Evolutionary conservation across 2,113 vertebrate species (phyloP).

Genomic region (Callorhinus ursinus): DNA sequence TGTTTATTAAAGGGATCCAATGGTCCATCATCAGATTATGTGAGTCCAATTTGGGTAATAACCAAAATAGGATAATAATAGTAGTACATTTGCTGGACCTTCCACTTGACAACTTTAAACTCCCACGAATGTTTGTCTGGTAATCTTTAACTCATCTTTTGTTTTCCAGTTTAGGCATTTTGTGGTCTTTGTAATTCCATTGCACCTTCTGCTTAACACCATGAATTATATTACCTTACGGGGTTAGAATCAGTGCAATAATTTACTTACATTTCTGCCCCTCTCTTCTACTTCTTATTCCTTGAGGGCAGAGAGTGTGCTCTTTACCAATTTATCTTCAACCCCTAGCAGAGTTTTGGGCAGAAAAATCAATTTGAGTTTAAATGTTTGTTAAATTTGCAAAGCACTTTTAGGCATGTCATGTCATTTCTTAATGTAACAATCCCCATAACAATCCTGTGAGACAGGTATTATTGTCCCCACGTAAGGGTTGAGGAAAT

Average conservation of each 20-base stretch:
- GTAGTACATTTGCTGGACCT: not conserved
- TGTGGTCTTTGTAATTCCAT: not conserved
- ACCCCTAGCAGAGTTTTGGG: not conserved
- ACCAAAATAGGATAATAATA: not conserved
- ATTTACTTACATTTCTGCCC: not conserved
- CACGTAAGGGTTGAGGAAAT: slow-evolving; percentile 37
- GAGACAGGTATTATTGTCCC: not conserved
- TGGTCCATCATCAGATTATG: not conserved
- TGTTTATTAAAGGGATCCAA: not conserved
- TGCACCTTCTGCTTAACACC: not conserved
- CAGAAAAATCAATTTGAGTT: not conserved
- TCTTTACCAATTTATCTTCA: not conserved
- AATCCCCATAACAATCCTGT: not conserved
- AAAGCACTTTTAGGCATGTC: not conserved
- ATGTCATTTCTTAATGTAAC: not conserved
- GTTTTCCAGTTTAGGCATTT: not conserved
- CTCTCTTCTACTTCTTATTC: rapidly evolving
- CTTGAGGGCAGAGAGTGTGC: not conserved
- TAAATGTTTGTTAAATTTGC: not conserved
- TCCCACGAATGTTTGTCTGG: not conserved
- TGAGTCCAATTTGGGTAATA: not conserved
- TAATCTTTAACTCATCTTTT: not conserved
- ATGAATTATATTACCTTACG: not conserved
- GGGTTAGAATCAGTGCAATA: not conserved
- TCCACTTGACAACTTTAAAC: not conserved